These are phyloP conservation scores for Grapholita molesta DNA, from an alignment of 1,140 invertebrate genomes.

Conservation along the genomic window DNA sequence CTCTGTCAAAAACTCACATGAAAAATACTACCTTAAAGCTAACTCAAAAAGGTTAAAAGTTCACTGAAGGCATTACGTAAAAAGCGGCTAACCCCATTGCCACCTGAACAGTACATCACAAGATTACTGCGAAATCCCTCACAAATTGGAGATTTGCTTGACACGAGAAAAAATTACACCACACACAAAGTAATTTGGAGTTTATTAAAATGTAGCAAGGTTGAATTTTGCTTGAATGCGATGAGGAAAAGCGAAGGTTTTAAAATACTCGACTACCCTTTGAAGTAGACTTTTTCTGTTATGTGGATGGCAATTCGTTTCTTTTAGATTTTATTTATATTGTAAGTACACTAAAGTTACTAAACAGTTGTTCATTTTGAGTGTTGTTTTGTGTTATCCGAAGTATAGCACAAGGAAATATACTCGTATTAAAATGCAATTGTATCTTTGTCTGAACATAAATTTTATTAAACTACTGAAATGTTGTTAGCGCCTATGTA, in stretches of 20 bases:
- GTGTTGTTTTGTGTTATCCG: too few species aligned
- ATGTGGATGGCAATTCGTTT: neutral
- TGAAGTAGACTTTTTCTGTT: neutral
- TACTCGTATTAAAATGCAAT: too few species aligned
- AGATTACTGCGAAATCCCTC: neutral
- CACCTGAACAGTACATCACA: neutral
- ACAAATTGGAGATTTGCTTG: neutral
- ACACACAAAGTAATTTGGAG: neutral
- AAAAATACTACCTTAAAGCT: neutral
- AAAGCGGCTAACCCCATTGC: neutral
- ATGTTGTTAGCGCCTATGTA: neutral
- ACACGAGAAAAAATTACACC: neutral
- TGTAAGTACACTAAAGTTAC: too few species aligned
- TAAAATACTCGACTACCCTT: neutral
- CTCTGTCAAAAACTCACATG: neutral
- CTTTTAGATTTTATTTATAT: neutral
- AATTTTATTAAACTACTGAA: neutral
- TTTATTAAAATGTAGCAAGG: neutral
- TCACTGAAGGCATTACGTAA: neutral
- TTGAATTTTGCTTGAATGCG: neutral
- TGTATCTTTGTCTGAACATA: too few species aligned
- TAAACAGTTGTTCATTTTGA: too few species aligned
- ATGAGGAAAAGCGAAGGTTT: neutral
- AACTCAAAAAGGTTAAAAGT: neutral
- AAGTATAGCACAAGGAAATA: too few species aligned